Evolutionary conservation across 2,888 invertebrate genomes (phyloP).

Genomic region (Eurois occulta): DNA sequence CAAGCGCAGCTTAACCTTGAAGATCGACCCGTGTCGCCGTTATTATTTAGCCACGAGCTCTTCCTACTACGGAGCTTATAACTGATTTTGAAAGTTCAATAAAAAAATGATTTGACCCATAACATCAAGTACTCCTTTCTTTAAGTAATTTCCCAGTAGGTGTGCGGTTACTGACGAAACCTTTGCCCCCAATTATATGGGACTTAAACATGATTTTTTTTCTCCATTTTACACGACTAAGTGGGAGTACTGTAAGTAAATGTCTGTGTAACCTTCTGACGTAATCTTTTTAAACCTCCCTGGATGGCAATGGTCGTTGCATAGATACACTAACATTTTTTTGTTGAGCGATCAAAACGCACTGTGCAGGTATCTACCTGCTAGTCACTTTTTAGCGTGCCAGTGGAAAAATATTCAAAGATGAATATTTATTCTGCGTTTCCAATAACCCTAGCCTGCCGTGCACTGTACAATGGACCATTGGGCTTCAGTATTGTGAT

Average conservation of each 20-base stretch:
- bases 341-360: neutral
- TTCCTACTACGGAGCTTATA: too few relatives aligned
- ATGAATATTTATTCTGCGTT: conserved; percentile 79
- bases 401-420: conserved; percentile 64
- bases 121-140: too few relatives aligned
- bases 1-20: too few relatives aligned
- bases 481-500: conserved; percentile 64
- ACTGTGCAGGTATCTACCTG: neutral
- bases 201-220: neutral
- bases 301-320: neutral
- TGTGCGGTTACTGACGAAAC: too few relatives aligned
- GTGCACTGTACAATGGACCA: conserved; percentile 72
- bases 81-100: too few relatives aligned
- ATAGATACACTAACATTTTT: neutral
- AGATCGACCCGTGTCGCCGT: too few relatives aligned
- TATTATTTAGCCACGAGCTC: too few relatives aligned
- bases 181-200: neutral
- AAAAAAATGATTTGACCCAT: too few relatives aligned
- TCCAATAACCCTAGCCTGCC: conserved; percentile 73
- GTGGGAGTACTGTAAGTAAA: too few relatives aligned
- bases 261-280: neutral
- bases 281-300: neutral
- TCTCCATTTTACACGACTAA: too few relatives aligned
- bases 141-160: too few relatives aligned
- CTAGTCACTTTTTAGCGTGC: conserved; percentile 21